Evolutionary conservation across 2,888 invertebrate genomes (phyloP), one percentile per base, ranked within the genome.

Genomic region (Phyllotreta striolata): DNA sequence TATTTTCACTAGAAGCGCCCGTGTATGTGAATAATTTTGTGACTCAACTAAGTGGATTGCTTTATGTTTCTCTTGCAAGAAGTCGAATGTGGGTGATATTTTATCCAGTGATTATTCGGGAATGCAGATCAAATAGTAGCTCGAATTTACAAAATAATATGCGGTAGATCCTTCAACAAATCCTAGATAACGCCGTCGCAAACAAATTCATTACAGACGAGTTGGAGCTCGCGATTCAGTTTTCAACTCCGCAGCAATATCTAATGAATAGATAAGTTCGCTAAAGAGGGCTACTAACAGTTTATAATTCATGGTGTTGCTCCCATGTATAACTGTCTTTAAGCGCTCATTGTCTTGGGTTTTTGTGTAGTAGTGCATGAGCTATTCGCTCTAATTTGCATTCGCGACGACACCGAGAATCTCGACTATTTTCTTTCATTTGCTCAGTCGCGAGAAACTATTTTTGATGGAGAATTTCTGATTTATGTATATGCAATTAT

Each of bases 1-100:
- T 63, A 66, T 60, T 64, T 64, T 57, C 49, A 44, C 52, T 13
- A 49, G 41, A 13, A 54, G 55, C 39, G 39, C 46, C 10, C 55
- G 39, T 55, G 55, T 60, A 51, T 24, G 51, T 44, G 56, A 60
- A 64, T 64, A 60, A 60, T 64, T 39, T 39, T 41, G 35, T 24
- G 34, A 49, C 41, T 55, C 10, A 49, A 52, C 39, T 58, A 62
- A 56, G 24, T 52, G 57, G 62, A 44, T 38, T 49, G 43, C 54
- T 51, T 40, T 51, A 51, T 59, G 39, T 59, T 46, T 24, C 38
- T 47, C 9, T 47, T 47, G 7, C 47, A 34, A 14, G n/a, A 6
- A 49, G 49, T 34, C 35, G n/a, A 35, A 49, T 49, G 37, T 49
- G 4, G 35, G 4, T 35, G 49, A 49, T 49, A 49, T 49, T 49